A percentile compares a stretch with the other conserved stretches of the same genome.
Evolutionary conservation across 1,140 invertebrate species (phyloP).

Genomic region (Agrilus planipennis): DNA sequence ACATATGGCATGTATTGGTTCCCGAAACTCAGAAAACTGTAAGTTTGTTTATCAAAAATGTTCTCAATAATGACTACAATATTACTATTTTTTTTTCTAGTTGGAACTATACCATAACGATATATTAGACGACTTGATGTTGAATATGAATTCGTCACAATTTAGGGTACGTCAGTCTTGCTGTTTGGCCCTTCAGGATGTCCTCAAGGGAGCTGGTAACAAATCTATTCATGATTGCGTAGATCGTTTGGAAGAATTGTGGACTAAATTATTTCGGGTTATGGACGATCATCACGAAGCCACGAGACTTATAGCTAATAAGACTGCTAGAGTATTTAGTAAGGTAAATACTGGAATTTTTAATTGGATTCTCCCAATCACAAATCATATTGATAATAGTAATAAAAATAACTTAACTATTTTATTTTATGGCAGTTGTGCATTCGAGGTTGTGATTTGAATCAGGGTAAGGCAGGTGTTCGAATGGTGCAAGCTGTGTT

Average conservation of each 20-base stretch:
- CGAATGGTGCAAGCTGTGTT: constrained; percentile 64
- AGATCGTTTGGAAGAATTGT: constrained; percentile 54
- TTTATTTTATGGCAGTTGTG: constrained; percentile 46
- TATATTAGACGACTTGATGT: constrained; percentile 68
- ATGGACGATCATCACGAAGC: constrained; percentile 91
- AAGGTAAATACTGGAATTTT: constrained; percentile 56
- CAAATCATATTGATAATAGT: no score
- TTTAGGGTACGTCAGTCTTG: constrained; percentile 86
- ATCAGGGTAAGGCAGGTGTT: constrained; percentile 66
- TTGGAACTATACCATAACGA: constrained; percentile 79
- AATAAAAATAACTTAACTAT: constrained; percentile 1
- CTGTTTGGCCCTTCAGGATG: constrained; percentile 74
- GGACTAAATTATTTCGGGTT: constrained; percentile 74
- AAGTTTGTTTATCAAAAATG: not conserved
- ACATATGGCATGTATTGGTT: constrained; percentile 84
- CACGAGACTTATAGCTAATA: constrained; percentile 66
- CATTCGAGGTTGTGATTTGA: constrained; percentile 61
- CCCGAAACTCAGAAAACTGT: constrained; percentile 75
- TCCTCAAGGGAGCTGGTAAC: constrained; percentile 45
- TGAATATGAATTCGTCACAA: constrained; percentile 69
- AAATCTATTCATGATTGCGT: constrained; percentile 35
- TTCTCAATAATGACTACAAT: not conserved
- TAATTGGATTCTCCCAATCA: no score
- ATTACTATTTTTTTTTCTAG: constrained; percentile 42
- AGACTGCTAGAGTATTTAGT: constrained; percentile 63